Base-by-base conservation (phyloP, 2,113 vertebrate genomes). In the Notarius lentiginosus region DNA sequence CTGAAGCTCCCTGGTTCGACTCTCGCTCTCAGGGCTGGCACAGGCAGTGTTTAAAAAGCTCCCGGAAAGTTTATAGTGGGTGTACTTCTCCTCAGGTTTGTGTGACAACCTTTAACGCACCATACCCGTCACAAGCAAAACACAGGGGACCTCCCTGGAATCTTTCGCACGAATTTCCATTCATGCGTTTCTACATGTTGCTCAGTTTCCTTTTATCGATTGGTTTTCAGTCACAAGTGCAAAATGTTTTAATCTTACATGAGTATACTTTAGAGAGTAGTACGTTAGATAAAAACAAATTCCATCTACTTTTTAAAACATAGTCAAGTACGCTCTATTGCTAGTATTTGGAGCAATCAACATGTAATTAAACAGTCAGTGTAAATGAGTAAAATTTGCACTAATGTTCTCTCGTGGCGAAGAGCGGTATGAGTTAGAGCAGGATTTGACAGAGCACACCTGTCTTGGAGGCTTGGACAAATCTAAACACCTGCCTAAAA, bases 101-200 rank as follows among this genome's bases (percentile, higher is more conserved):
- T 95, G 94, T 96, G 95, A 96, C 95, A 96, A 94, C 93, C 91
- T 94, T 94, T 94, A 95, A 94, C 94, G 90, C 94, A 95, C 90
- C 94, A 84, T 94, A 93, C 92, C 94, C 93, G 93, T 95, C 94
- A 95, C 92, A 90, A 84, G 89, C 90, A 93, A 94, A 95, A 94
- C 94, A 95, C 92, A 91, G 3, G 89, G 90, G 95, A 95, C 95
- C 95, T 95, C 95, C 95, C 94, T 93, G 94, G 94, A 94, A 94
- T 93, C 90, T 91, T 92, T 91, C 90, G 86, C 84, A 89, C 92
- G 90, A 94, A 92, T 95, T 95, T 95, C 95, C 95, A 95, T 95
- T 95, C 94, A 95, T 94, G 92, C 92, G 89, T 94, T 95, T 93
- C 90, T 91, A 92, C 85, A 89, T 91, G 88, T 91, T 91, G 5